Evolutionary conservation across 2,888 invertebrate species (phyloP).

Genomic region (Drosophila rubida): DNA sequence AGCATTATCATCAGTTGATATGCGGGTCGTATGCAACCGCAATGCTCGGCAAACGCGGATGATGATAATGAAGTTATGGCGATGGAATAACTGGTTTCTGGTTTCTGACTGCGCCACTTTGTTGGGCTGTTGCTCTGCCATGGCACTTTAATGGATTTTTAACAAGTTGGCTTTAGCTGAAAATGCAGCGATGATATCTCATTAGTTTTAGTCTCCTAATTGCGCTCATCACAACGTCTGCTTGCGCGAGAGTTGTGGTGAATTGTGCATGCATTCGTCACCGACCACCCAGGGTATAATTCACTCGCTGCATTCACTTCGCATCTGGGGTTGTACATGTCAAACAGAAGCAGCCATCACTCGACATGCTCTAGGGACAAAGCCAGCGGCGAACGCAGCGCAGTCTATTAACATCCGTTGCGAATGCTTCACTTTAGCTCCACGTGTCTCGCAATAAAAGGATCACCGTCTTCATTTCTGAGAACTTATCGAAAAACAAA

Average conservation of each 20-base stretch:
- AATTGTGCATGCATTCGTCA: conserved; percentile 23
- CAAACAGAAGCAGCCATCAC: conserved; percentile 7
- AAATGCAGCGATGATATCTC: conserved; percentile 52
- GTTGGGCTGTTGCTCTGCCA: conserved; percentile 1
- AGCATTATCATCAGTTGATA: not conserved
- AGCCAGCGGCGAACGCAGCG: not conserved
- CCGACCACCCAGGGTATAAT: conserved; percentile 44
- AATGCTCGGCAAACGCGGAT: conserved; percentile 20
- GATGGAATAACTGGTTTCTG: conserved; percentile 41
- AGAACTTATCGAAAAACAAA: conserved; percentile 37
- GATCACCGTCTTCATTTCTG: conserved; percentile 23
- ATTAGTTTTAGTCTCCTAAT: conserved; percentile 56
- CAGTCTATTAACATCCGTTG: conserved; percentile 9
- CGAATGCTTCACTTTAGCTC: conserved; percentile 6
- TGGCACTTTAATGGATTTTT: conserved; percentile 48
- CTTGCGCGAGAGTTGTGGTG: conserved; percentile 18
- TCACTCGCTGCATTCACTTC: conserved; percentile 19
- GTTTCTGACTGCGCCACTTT: conserved; percentile 22
- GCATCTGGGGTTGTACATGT: conserved; percentile 18
- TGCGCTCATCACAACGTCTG: conserved; percentile 33
- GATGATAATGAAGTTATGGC: conserved; percentile 19
- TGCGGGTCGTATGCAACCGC: conserved; percentile 6
- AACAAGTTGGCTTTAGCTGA: conserved; percentile 46
- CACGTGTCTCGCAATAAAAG: conserved; percentile 18
- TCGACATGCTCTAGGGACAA: conserved; percentile 19